These are phyloP conservation scores for Lasioglossum figueresi DNA, from an alignment of 2,888 invertebrate genomes.

Conservation along the genomic window DNA sequence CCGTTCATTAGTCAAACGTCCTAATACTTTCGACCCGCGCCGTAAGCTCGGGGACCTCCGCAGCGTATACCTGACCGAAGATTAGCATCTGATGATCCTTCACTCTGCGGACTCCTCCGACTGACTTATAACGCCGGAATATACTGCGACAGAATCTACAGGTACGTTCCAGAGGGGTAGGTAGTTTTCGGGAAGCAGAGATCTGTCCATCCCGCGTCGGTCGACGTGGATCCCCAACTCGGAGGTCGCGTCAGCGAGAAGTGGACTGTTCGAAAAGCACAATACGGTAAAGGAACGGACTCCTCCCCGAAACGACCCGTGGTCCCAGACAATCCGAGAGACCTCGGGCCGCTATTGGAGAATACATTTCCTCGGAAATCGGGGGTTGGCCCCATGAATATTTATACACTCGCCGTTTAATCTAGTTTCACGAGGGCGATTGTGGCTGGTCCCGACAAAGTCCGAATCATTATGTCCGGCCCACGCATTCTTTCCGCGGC, in stretches of 20 bases:
- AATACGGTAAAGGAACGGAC: not conserved
- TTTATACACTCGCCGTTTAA: constrained; percentile 59
- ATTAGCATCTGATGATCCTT: constrained; percentile 11
- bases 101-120: not conserved
- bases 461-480: constrained; percentile 81
- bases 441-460: constrained; percentile 76
- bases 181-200: not conserved
- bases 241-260: not conserved
- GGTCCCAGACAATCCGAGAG: not conserved
- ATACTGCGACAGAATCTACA: not conserved
- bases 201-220: not conserved
- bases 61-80: not conserved
- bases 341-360: not conserved
- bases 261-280: not conserved
- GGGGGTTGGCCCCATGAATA: constrained; percentile 46
- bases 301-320: not conserved
- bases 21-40: not conserved
- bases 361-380: not conserved
- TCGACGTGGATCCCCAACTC: not conserved
- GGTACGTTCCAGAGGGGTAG: not conserved
- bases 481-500: constrained; percentile 80
- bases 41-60: not conserved
- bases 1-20: constrained; percentile 10
- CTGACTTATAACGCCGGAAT: not conserved
- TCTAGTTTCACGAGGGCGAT: constrained; percentile 65